A percentile compares a stretch with the other conserved stretches of the same genome.
These are phyloP conservation scores for Paramuricea clavata DNA, from an alignment of 92 coral and sea anemone species.

Conservation along the genomic window DNA sequence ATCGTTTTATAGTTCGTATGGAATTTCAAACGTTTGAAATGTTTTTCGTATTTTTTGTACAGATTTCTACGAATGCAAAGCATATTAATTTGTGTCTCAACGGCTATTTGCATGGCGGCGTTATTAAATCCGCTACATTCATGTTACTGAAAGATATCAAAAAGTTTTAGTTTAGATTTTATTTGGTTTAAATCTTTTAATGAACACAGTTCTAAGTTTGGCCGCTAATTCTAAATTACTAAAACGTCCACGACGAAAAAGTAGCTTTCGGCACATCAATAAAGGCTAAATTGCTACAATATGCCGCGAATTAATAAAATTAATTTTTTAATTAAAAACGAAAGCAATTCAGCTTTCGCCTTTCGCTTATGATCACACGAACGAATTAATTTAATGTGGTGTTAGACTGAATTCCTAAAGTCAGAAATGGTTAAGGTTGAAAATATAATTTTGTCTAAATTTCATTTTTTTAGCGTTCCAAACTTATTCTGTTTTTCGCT, in stretches of 20 bases:
- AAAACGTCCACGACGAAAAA: neutral
- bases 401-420: neutral
- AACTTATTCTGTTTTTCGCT: neutral
- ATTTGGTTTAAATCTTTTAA: neutral
- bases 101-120: neutral
- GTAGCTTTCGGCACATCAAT: slow-evolving; percentile 2
- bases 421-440: neutral
- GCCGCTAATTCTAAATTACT: neutral
- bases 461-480: neutral
- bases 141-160: neutral
- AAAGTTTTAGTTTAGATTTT: neutral
- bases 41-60: neutral
- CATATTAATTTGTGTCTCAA: neutral
- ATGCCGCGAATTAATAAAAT: slow-evolving; percentile 43
- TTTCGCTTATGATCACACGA: neutral
- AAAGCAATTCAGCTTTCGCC: slow-evolving; percentile 25
- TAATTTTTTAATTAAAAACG: slow-evolving; percentile 40
- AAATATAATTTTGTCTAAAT: neutral
- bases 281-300: slow-evolving; percentile 26
- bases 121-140: neutral
- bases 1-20: neutral
- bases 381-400: slow-evolving; percentile 5
- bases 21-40: neutral
- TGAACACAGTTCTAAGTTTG: neutral
- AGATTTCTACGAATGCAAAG: neutral